Conservation (phyloP, 92 coral and sea anemone species). For the Paragorgia papillata region DNA sequence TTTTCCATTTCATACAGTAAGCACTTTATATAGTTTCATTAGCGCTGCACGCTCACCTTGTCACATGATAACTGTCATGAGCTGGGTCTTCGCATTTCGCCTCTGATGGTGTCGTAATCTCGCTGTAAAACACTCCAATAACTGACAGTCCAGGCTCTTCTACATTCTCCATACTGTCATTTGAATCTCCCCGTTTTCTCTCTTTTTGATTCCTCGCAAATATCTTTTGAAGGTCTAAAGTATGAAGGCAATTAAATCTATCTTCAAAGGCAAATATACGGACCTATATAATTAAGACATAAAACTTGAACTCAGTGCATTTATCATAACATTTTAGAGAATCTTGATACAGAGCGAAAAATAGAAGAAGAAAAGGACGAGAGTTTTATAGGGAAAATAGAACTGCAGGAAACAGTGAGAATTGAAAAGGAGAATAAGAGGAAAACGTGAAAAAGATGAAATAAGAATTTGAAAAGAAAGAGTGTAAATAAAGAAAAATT, state of each 20-base stretch:
- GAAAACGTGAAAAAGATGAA: neutral
- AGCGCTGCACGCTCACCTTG: too few relatives aligned
- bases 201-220: constrained; percentile 5
- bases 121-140: constrained; percentile 7
- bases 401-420: neutral
- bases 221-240: constrained; percentile 14
- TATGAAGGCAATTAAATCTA: constrained; percentile 17
- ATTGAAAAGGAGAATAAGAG: neutral
- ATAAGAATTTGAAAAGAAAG: constrained; percentile 58
- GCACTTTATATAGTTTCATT: too few relatives aligned
- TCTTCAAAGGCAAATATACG: constrained; percentile 21
- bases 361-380: neutral
- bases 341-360: neutral
- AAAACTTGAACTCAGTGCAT: neutral
- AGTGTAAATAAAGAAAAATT: constrained; percentile 40
- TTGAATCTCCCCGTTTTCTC: neutral
- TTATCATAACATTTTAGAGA: neutral
- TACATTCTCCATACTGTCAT: neutral
- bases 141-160: constrained; percentile 40
- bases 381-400: neutral
- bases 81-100: neutral
- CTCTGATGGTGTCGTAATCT: neutral
- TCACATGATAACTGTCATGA: constrained; percentile 11
- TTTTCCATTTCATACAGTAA: too few relatives aligned
- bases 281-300: constrained; percentile 9